Evolutionary conservation across 2,888 invertebrate species (phyloP).

Genomic region (Drosophila anomelani): DNA sequence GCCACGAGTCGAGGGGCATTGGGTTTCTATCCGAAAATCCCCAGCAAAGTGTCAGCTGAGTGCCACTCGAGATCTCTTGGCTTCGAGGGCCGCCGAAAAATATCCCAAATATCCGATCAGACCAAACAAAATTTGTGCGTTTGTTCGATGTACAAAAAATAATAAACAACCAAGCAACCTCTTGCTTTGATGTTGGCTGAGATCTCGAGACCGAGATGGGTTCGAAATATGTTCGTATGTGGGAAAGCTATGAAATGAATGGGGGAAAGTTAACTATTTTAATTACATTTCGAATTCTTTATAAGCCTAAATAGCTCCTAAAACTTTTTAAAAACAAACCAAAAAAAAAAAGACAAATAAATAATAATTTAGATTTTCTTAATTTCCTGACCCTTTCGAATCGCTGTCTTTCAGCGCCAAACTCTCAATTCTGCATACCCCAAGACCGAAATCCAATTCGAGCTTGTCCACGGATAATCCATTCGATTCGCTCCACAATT

Average conservation of each 20-base stretch:
- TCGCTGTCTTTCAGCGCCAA: conserved; percentile 18
- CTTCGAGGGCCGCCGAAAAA: conserved; percentile 29
- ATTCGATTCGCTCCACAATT: conserved; percentile 50
- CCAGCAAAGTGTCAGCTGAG: conserved; percentile 76
- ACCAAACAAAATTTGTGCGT: conserved; percentile 47
- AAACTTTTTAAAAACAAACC: neutral
- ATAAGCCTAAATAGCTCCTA: too few relatives aligned
- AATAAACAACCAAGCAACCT: conserved; percentile 20
- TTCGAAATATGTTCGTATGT: neutral
- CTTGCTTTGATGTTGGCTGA: conserved; percentile 36
- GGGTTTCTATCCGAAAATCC: conserved; percentile 72
- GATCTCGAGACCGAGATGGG: conserved; percentile 25
- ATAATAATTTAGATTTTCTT: neutral
- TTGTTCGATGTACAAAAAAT: conserved; percentile 39
- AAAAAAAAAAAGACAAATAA: neutral
- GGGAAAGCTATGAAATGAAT: neutral
- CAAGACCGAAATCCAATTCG: conserved; percentile 45
- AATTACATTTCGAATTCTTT: neutral
- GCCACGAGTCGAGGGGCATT: conserved; percentile 75
- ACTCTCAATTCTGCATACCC: conserved; percentile 22
- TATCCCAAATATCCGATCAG: conserved; percentile 19
- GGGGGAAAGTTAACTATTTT: conserved; percentile 14
- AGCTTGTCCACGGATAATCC: conserved; percentile 34
- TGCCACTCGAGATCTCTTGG: conserved; percentile 67
- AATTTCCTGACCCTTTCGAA: conserved; percentile 3